These are phyloP conservation scores for Allolobophora icterica DNA, from an alignment of 2,888 invertebrate species.

Conservation along the genomic window DNA sequence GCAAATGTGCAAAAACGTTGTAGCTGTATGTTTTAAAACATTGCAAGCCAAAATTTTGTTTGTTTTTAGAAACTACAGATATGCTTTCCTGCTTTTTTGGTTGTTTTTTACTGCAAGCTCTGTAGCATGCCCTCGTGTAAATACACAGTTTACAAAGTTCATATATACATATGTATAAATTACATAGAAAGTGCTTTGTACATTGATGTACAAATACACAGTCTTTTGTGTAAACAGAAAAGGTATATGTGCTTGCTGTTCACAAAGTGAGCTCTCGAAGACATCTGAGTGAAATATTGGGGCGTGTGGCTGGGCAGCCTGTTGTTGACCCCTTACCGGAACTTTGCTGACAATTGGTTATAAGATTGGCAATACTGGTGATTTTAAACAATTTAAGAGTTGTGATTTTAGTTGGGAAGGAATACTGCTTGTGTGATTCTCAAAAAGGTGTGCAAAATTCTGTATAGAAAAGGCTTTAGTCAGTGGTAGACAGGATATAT, in stretches of 20 bases:
- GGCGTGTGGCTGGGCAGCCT: too few species aligned
- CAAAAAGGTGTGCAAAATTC: background rate
- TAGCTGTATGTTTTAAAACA: background rate
- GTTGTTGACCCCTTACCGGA: too few species aligned
- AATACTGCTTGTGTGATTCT: background rate
- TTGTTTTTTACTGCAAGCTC: background rate
- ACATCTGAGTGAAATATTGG: too few species aligned
- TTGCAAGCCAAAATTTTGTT: background rate
- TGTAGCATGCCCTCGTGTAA: background rate
- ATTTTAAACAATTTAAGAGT: background rate
- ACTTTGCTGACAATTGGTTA: background rate
- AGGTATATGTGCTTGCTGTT: too few species aligned
- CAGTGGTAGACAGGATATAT: background rate
- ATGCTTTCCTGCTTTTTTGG: background rate
- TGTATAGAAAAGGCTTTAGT: background rate
- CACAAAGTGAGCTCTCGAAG: too few species aligned
- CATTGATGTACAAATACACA: too few species aligned
- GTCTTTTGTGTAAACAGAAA: too few species aligned
- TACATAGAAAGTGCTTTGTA: background rate
- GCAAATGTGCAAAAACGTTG: background rate
- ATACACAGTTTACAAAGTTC: background rate
- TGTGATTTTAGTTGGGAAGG: background rate
- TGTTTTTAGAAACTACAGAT: background rate
- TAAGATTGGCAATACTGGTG: background rate
- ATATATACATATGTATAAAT: background rate